Base-by-base conservation (phyloP, 2,113 vertebrate species). In the Spermophilus dauricus region DNA sequence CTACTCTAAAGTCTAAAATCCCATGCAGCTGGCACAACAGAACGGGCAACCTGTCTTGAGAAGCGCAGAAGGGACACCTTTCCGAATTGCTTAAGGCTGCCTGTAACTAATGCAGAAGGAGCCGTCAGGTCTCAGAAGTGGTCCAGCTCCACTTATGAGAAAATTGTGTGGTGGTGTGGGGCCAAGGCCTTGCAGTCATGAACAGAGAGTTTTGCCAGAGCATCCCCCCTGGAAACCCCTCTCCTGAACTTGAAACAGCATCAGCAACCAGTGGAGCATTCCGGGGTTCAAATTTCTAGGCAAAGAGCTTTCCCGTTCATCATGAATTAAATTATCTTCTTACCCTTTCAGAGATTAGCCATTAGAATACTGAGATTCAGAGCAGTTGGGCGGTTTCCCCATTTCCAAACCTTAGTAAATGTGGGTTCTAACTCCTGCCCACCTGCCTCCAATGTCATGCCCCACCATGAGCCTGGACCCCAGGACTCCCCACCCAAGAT, bases 391-490 rank as follows among this genome's bases (percentile, higher is more conserved):
- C 3, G 0, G 51, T 70, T 26, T 45, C 5, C 45, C 34, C 16
- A 24, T 22, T 24, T 45, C 17, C 30, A 39, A 34, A 18, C 22
- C 56, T 61, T 12, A n/a, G 13, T 13, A 67, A 24, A 34, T 5
- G 0, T 0, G 4, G n/a, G 28, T 11, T 53, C 34, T 22, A 20
- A 67, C 20, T 48, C 39, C 56, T 77, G 18, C 5, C 48, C 4
- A 0, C 39, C 3, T 5, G 4, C 72, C 34, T 13, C 39, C n/a
- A 22, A 11, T 0, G 1, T 2, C 17, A 0, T 10, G 22, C 48
- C 42, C n/a, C 20, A 8, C n/a, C 51, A 2, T 6, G 14, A 77
- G 28, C 63, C 65, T 58, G 9, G 4, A 34, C 4, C 5, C 8
- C 48, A 12, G n/a, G 3, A n/a, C 12, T 8, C 4, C 67, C 17